Percentiles rank a stretch among this genome's conserved stretches.
Evolutionary conservation across 2,797 vertebrate species (phyloP).

Genomic region (Euthynnus affinis): DNA sequence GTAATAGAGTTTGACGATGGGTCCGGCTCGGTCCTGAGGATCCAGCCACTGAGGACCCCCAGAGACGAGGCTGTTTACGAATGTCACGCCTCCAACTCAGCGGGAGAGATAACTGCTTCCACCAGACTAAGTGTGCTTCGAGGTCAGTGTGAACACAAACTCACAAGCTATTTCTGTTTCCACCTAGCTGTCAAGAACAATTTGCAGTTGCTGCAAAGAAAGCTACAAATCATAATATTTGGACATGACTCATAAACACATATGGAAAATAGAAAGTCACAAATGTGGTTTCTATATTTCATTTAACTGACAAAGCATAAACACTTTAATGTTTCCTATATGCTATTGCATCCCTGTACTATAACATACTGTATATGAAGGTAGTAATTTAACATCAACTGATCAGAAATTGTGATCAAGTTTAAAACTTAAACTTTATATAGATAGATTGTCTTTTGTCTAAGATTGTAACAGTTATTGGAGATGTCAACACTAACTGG

Average conservation of each 20-base stretch:
- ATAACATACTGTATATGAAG: background rate
- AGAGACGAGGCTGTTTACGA: conserved; percentile 98
- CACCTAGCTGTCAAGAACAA: background rate
- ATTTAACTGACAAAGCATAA: conserved; percentile 12
- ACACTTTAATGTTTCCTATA: background rate
- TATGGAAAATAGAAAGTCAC: background rate
- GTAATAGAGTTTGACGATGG: conserved; percentile 99
- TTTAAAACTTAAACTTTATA: background rate
- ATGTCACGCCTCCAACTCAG: conserved; percentile 96
- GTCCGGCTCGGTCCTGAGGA: conserved; percentile 97
- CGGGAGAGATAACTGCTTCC: conserved; percentile 94
- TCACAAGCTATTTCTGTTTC: background rate
- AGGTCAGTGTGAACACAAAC: conserved; percentile 84
- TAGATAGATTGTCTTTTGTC: background rate
- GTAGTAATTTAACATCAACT: background rate
- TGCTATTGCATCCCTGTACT: background rate
- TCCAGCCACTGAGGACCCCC: conserved; percentile 96
- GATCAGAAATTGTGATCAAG: background rate
- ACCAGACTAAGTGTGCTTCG: conserved; percentile 95
- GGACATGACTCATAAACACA: background rate
- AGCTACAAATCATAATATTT: background rate
- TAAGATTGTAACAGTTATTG: background rate
- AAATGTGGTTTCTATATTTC: background rate
- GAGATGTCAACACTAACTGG: background rate
- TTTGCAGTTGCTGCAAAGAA: background rate